Evolutionary conservation across 2,797 vertebrate species (phyloP).

Genomic region (Taenioides sp.): DNA sequence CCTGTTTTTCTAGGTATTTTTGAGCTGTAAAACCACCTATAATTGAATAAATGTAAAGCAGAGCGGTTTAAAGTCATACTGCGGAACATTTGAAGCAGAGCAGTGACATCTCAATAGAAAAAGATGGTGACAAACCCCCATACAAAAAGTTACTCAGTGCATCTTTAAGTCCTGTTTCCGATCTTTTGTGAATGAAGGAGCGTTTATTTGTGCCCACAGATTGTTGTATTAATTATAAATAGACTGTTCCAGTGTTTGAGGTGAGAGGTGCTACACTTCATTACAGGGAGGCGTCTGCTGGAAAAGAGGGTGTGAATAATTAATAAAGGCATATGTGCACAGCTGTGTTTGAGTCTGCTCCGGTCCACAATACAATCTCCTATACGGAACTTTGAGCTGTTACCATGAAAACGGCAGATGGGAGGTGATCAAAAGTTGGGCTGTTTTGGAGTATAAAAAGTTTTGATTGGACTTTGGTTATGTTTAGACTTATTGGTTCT

Average conservation of each 20-base stretch:
- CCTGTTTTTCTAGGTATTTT: no score
- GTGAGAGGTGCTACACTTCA: constrained; percentile 40
- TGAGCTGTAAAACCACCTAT: no score
- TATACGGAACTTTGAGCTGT: constrained; percentile 1
- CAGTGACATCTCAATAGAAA: no score
- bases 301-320: constrained; percentile 48
- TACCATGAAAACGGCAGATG: constrained; percentile 13
- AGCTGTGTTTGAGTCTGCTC: not conserved
- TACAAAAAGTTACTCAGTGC: not conserved
- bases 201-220: constrained; percentile 26
- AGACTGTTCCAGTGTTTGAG: constrained; percentile 11
- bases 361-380: not conserved
- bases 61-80: no score
- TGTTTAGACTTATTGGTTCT: no score
- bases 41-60: no score
- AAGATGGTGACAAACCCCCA: no score
- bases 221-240: constrained; percentile 52
- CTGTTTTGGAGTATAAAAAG: not conserved
- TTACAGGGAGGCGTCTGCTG: constrained; percentile 27
- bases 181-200: constrained; percentile 17
- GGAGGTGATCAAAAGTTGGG: not conserved
- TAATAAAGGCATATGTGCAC: constrained; percentile 26
- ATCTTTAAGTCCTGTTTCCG: not conserved
- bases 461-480: no score
- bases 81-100: no score